These are phyloP conservation scores for Diachasma alloeum DNA, from an alignment of 1,140 invertebrate genomes.

Conservation along the genomic window DNA sequence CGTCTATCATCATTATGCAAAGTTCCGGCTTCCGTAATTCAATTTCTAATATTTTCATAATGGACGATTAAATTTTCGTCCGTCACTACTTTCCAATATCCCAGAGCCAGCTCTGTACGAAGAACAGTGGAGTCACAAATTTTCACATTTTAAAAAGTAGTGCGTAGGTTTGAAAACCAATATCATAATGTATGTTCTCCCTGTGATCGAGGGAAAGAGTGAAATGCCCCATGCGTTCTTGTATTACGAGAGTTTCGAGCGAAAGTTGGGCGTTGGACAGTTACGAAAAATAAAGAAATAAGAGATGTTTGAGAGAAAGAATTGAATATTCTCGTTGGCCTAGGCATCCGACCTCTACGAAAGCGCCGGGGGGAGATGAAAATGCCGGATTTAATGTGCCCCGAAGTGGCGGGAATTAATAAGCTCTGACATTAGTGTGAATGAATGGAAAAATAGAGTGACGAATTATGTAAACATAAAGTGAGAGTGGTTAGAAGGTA, in stretches of 20 bases:
- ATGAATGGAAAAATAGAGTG: neutral
- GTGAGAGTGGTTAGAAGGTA: neutral
- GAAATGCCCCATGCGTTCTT: conserved; percentile 1
- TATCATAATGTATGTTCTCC: neutral
- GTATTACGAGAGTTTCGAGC: conserved; percentile 17
- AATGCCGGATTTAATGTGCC: neutral
- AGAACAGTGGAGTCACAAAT: neutral
- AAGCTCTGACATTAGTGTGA: neutral
- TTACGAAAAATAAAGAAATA: conserved; percentile 9
- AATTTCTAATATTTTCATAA: neutral
- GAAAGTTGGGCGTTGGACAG: conserved; percentile 17
- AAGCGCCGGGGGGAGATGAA: neutral
- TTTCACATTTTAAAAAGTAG: neutral
- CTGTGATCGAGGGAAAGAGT: conserved; percentile 1
- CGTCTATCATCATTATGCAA: neutral
- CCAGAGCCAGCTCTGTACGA: too few species aligned
- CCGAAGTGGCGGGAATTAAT: neutral
- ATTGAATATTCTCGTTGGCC: neutral
- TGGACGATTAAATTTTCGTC: neutral
- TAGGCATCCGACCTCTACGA: neutral
- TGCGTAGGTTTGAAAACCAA: neutral
- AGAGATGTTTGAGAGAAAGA: neutral
- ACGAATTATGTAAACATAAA: neutral
- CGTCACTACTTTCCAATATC: neutral
- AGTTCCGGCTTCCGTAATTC: neutral